Conservation (phyloP, 2,113 vertebrate genomes). For the Chroicocephalus ridibundus region DNA sequence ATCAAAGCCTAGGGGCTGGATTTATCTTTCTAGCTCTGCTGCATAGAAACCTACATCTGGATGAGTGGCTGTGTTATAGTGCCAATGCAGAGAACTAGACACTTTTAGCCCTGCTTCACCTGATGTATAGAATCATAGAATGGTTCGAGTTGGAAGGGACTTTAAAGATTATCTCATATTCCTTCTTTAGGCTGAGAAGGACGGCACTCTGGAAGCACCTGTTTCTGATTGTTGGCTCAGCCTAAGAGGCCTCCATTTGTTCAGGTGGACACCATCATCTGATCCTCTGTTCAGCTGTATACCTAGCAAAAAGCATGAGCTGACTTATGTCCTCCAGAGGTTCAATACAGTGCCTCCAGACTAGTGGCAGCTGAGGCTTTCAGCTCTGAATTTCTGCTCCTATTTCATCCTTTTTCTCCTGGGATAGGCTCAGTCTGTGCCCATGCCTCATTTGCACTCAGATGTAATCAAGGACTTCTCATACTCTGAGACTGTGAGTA, state of each 20-base stretch:
- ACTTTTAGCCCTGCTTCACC: not conserved
- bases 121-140: not conserved
- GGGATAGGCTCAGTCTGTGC: not conserved
- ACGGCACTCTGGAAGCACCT: not conserved
- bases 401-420: not conserved
- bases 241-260: accelerated
- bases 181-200: not conserved
- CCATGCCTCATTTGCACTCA: not conserved
- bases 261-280: not conserved
- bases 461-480: not conserved
- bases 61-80: accelerated
- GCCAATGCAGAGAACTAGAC: not conserved
- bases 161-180: not conserved
- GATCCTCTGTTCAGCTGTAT: not conserved
- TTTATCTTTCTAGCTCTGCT: not conserved
- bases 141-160: not conserved
- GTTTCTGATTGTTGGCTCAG: not conserved
- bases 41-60: not conserved
- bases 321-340: not conserved
- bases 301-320: not conserved
- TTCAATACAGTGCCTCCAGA: not conserved
- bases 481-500: not conserved
- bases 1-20: not conserved
- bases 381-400: not conserved
- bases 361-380: not conserved